Evolutionary conservation across 2,888 invertebrate genomes (phyloP).

Genomic region (Trachelus tabidus): DNA sequence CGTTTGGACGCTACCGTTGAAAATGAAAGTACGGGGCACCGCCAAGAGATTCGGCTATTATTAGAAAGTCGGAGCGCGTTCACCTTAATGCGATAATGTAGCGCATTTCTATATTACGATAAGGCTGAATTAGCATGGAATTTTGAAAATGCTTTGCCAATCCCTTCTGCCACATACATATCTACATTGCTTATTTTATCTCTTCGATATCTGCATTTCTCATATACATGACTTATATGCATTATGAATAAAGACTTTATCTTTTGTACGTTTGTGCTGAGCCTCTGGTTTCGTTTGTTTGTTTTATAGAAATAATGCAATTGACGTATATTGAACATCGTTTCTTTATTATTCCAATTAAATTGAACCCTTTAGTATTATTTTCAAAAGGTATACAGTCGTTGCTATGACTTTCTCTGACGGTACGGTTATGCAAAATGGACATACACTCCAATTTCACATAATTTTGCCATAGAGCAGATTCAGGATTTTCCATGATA

Average conservation of each 20-base stretch:
- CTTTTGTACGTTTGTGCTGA: no score
- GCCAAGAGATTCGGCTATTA: constrained; percentile 20
- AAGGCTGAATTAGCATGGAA: neutral
- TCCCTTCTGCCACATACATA: neutral
- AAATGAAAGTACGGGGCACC: constrained; percentile 14
- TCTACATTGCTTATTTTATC: neutral
- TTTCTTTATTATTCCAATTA: neutral
- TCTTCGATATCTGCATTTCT: neutral
- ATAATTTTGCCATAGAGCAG: neutral
- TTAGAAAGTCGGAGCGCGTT: constrained; percentile 16
- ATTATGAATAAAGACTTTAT: no score
- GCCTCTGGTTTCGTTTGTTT: no score
- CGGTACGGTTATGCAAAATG: neutral
- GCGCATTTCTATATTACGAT: neutral
- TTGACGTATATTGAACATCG: no score
- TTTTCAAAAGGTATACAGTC: neutral
- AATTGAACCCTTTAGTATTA: neutral
- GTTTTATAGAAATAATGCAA: no score
- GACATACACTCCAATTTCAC: neutral
- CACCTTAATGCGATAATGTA: neutral
- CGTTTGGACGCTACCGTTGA: neutral
- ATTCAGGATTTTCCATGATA: neutral
- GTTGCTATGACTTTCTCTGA: neutral
- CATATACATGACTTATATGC: neutral
- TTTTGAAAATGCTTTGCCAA: neutral